A percentile compares a stretch with the other conserved stretches of the same genome.
Conservation (phyloP, 2,113 vertebrate species). For the Piprites chloris region DNA sequence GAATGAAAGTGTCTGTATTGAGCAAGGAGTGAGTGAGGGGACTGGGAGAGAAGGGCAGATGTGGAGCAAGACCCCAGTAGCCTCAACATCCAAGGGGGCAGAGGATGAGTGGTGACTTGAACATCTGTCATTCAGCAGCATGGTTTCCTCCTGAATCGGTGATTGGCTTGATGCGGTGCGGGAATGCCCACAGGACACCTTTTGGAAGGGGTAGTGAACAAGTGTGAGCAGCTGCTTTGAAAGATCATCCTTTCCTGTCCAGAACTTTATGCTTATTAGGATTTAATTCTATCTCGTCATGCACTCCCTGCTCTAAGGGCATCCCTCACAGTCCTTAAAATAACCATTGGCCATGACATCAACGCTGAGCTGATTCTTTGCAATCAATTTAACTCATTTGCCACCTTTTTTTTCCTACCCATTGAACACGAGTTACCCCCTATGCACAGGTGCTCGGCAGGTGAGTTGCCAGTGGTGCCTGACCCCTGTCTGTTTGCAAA, state of each 20-base stretch:
- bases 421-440: not conserved
- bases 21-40: accelerated
- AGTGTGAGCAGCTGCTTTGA: constrained; percentile 12
- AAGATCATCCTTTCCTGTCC: not conserved
- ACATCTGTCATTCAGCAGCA: not conserved
- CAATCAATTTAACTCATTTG: not conserved
- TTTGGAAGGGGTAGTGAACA: constrained; percentile 6
- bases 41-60: not conserved
- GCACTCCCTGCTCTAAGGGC: not conserved
- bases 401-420: not conserved
- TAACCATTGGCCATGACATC: not conserved
- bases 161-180: not conserved
- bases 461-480: not conserved
- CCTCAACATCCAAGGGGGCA: not conserved
- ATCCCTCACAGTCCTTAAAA: not conserved
- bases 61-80: not conserved
- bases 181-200: not conserved
- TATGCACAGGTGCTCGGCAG: not conserved
- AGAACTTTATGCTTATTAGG: not conserved
- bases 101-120: not conserved
- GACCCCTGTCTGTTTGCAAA: not conserved
- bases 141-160: not conserved
- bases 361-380: not conserved
- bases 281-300: not conserved
- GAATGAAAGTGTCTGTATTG: accelerated